Conservation (phyloP, 2,888 invertebrate species). For the Cryptophagus acutangulus region DNA sequence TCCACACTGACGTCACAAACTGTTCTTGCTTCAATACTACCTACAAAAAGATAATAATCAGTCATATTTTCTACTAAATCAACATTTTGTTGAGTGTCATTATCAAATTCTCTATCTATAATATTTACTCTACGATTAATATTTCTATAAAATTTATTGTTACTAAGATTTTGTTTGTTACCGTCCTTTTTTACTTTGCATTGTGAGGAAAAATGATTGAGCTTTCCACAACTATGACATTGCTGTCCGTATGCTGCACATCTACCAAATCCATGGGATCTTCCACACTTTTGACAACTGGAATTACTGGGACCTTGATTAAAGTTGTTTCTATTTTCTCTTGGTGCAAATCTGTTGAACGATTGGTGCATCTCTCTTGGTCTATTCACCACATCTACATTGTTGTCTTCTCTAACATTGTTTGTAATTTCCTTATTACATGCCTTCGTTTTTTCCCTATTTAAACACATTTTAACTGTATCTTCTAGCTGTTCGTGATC, state of each 20-base stretch:
- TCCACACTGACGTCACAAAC: conserved; percentile 4
- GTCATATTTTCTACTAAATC: not conserved
- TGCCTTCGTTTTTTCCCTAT: conserved; percentile 13
- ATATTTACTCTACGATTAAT: not conserved
- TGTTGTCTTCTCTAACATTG: not conserved
- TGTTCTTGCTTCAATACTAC: conserved; percentile 3
- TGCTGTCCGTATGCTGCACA: conserved; percentile 20
- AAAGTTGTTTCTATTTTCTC: not conserved
- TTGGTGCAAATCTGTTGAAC: not conserved
- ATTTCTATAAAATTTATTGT: not conserved
- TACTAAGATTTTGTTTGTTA: conserved; percentile 1
- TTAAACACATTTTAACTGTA: conserved; percentile 15
- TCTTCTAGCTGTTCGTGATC: conserved; percentile 13
- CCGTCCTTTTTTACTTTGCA: conserved; percentile 5
- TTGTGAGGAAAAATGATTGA: conserved; percentile 19
- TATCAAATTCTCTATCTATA: not conserved
- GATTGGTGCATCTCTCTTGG: too few relatives aligned
- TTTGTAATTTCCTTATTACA: conserved; percentile 3
- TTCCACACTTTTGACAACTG: conserved; percentile 1
- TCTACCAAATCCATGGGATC: conserved; percentile 6
- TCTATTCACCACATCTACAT: not conserved
- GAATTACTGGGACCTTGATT: not conserved
- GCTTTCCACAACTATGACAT: conserved; percentile 15
- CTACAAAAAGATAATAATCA: conserved; percentile 7
- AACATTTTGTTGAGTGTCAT: not conserved